Evolutionary conservation across 2,797 vertebrate genomes (phyloP), one percentile per base, ranked within the genome.

Genomic region (Crypturellus tataupa): DNA sequence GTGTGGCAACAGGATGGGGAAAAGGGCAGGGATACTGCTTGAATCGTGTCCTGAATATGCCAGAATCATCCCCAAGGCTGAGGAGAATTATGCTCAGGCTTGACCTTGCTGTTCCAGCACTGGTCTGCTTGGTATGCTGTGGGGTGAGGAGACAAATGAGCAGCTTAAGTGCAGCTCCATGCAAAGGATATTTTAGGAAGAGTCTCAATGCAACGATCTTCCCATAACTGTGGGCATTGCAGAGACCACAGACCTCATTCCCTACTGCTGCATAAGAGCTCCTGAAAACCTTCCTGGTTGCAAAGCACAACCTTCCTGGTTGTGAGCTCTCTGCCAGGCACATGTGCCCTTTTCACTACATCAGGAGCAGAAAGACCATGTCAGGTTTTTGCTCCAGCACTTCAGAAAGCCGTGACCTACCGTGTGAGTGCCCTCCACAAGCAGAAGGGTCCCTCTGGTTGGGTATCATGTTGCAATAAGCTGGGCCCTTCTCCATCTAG

Each of bases 61-160:
- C 56, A 69, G 59, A 55, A 56, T 46, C 42, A 20, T 72, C 81
- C 39, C 44, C 35, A 40, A 67, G 73, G 51, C 73, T 81, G 62
- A 67, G 23, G 24, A 89, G 56, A 70, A 33, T 68, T 92, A 53
- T 73, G 40, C 64, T 85, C 33, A 68, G 70, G 63, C 70, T 86
- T 94, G 91, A 96, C 93, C 93, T 96, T 95, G 87, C 39, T 90
- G 44, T 84, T 91, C 33, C 19, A 95, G 73, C 63, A 56, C 75
- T 59, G 21, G 44, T 68, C 85, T 95, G 67, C 91, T 95, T 88
- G 87, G 63, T 94, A 91, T 95, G 90, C 93, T 47, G 85, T 0
- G 12, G 80, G 64, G 87, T 77, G 87, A 85, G 85, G 63, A 60
- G 83, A 84, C 47, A 93, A 96, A 96, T 64, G 77, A 95, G 90